Percentiles rank a stretch among this genome's conserved stretches.
phyloP scores from a whole-genome alignment of 1,140 invertebrate genomes.

The Brachionus rubens region DNA sequence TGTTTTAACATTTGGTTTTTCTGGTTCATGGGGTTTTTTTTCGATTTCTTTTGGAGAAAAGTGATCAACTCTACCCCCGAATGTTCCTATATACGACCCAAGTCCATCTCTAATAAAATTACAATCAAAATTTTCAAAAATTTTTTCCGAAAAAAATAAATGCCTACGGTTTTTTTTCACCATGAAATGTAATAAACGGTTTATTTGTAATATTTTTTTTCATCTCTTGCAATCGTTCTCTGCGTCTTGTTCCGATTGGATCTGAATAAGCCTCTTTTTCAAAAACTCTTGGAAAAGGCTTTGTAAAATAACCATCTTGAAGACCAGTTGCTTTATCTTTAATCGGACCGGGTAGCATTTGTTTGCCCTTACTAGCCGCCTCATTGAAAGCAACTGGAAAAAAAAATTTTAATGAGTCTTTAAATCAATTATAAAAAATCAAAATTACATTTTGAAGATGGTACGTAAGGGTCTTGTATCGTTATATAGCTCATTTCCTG shows the following conservation, averaged over 20 bases:
- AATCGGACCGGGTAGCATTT: slow-evolving; percentile 55
- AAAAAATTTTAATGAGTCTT: background rate
- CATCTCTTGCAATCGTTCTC: slow-evolving; percentile 53
- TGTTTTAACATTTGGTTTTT: slow-evolving; percentile 56
- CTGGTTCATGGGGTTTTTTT: slow-evolving; percentile 49
- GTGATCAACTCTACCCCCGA: slow-evolving; percentile 53
- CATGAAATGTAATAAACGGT: slow-evolving; percentile 58
- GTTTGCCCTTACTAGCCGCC: slow-evolving; percentile 56
- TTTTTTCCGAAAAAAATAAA: background rate
- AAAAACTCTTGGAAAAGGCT: slow-evolving; percentile 55
- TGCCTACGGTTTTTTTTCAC: slow-evolving; percentile 56
- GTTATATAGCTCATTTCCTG: slow-evolving; percentile 59
- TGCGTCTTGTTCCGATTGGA: slow-evolving; percentile 56
- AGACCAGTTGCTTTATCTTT: slow-evolving; percentile 53
- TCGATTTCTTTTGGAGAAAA: slow-evolving; percentile 52
- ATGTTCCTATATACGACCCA: slow-evolving; percentile 58
- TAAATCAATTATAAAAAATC: background rate
- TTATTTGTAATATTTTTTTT: slow-evolving; percentile 57
- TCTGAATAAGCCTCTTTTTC: slow-evolving; percentile 59
- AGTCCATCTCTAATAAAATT: slow-evolving; percentile 49
- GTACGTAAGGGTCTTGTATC: slow-evolving; percentile 55
- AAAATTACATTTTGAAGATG: slow-evolving; percentile 47
- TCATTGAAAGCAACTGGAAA: slow-evolving; percentile 57
- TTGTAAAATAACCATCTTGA: slow-evolving; percentile 57
- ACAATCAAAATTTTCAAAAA: slow-evolving; percentile 49